Evolutionary conservation across 1,140 invertebrate genomes (phyloP), one percentile per base, ranked within the genome.

Genomic region (Ephestia elutella): DNA sequence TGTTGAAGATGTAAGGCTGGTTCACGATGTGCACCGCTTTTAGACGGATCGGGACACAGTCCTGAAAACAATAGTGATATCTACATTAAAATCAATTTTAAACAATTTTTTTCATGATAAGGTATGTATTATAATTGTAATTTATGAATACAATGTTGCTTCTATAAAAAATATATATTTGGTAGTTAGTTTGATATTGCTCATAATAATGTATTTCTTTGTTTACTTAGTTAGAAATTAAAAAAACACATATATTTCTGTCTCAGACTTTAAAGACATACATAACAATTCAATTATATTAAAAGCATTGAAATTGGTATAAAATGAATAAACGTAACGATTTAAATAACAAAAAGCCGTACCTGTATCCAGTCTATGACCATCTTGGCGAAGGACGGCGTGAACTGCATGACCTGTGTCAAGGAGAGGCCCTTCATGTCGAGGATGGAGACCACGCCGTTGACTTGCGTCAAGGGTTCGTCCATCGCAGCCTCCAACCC

Each of bases 21-120:
- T 96, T 96, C 0, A 97, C 88, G 59, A 97, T 93, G 71, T 97
- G 96, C 44, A 97, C 92, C 49, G 92, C 94, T 84, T 97, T 97
- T 20, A 97, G 84, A 63, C 96, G 91, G 7, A 95, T 82, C 0
- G 96, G 95, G 30, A 96, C 92, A 13, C 93, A 92, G 61, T 97
- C 95, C 89, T 90, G 91, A 90, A 87, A 71, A 87, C 73, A 51
- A 35, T 44, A 35, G 3, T 13, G 32, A 35, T 35, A 35, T 10
- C 32, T 5, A 35, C 3, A 35, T 35, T 5, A 35, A 9, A 5
- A 35, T n/a, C n/a, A n/a, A n/a, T n/a, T n/a, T n/a, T n/a, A n/a
- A n/a, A n/a, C n/a, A n/a, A n/a, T n/a, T n/a, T n/a, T n/a, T n/a
- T n/a, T n/a, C n/a, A n/a, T n/a, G n/a, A n/a, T n/a, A 11, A 35